A percentile compares a stretch with the other conserved stretches of the same genome.
phyloP scores from a whole-genome alignment of 2,113 vertebrate genomes.

The Suncus etruscus region DNA sequence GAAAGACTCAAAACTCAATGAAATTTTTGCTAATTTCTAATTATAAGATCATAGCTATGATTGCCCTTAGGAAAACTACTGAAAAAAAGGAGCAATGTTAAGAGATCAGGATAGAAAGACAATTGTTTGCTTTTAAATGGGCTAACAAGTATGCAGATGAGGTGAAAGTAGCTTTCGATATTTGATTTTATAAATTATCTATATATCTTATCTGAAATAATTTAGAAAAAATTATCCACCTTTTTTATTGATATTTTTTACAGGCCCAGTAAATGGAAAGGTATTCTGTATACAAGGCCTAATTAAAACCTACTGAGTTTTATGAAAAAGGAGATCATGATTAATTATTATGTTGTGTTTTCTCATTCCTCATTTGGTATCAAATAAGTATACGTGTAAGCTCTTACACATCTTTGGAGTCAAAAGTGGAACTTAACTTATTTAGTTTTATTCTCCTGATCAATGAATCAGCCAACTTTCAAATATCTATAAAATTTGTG shows the following conservation, averaged over 20 bases:
- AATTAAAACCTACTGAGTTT: neutral
- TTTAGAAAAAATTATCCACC: neutral
- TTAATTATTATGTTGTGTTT: neutral
- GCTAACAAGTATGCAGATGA: neutral
- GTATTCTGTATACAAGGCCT: neutral
- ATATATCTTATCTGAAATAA: neutral
- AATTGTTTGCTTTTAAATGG: conserved; percentile 36
- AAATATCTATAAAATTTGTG: neutral
- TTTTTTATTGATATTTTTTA: neutral
- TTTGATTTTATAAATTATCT: conserved; percentile 9
- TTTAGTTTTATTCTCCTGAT: neutral
- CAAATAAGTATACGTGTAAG: neutral
- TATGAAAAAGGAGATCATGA: neutral
- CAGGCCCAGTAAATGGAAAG: neutral
- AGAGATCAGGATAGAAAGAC: neutral
- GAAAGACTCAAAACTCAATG: conserved; percentile 9
- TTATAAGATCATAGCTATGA: neutral
- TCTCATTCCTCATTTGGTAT: neutral
- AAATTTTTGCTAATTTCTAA: conserved; percentile 21
- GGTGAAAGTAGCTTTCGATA: neutral
- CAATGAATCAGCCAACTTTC: neutral
- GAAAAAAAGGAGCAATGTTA: conserved; percentile 9
- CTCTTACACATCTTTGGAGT: neutral
- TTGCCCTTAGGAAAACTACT: conserved; percentile 49
- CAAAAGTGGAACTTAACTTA: neutral